These are phyloP conservation scores for Chrysopilus asiliformis DNA, from an alignment of 2,888 invertebrate species.

Conservation along the genomic window DNA sequence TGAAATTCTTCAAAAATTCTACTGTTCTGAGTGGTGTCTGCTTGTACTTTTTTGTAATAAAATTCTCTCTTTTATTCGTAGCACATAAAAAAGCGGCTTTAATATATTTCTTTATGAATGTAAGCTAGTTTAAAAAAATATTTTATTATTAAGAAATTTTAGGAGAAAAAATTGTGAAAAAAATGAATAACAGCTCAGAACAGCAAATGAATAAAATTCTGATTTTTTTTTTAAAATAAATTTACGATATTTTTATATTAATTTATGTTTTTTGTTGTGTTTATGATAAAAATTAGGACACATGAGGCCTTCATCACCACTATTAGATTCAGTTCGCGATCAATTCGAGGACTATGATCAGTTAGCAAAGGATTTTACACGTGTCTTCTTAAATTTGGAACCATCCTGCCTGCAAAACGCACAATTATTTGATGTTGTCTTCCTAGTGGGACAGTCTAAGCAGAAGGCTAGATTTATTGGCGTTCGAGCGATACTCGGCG, in stretches of 20 bases:
- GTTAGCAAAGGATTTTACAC: conserved; percentile 81
- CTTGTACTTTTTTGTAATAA: too few species aligned
- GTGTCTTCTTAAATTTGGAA: conserved; percentile 74
- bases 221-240: too few species aligned
- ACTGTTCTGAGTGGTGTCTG: too few species aligned
- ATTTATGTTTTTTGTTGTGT: neutral
- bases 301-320: conserved; percentile 85
- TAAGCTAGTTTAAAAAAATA: too few species aligned
- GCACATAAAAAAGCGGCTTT: too few species aligned
- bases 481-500: conserved; percentile 81
- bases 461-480: conserved; percentile 84
- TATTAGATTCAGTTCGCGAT: conserved; percentile 83
- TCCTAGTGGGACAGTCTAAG: conserved; percentile 82
- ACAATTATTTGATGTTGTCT: conserved; percentile 79
- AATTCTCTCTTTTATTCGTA: too few species aligned
- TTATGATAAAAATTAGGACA: conserved; percentile 39
- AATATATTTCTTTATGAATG: too few species aligned
- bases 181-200: too few species aligned
- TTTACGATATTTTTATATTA: neutral
- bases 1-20: too few species aligned
- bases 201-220: too few species aligned
- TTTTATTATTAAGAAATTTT: too few species aligned
- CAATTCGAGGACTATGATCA: conserved; percentile 92
- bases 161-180: too few species aligned
- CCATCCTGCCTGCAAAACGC: conserved; percentile 65